phyloP scores from a whole-genome alignment of 2,888 invertebrate species.

The Pycnomerus fuliginosus region DNA sequence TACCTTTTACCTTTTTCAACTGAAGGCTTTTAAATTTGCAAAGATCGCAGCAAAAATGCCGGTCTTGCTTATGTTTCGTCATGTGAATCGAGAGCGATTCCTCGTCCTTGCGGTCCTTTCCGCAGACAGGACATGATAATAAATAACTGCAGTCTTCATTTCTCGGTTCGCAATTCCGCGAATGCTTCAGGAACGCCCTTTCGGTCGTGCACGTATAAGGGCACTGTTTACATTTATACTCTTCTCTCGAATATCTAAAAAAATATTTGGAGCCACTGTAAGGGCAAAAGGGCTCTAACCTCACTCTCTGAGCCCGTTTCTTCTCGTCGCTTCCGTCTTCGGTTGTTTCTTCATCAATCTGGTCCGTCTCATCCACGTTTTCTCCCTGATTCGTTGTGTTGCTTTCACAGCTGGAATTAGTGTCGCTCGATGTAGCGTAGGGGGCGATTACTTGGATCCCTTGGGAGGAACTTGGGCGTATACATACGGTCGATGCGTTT shows the following conservation, averaged over 20 bases:
- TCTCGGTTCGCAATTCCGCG: slow-evolving; percentile 49
- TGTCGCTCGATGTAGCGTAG: slow-evolving; percentile 15
- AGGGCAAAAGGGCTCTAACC: slow-evolving; percentile 5
- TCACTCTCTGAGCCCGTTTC: slow-evolving; percentile 15
- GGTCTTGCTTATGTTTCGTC: slow-evolving; percentile 54
- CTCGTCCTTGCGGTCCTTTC: slow-evolving; percentile 56
- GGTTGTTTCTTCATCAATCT: slow-evolving; percentile 21
- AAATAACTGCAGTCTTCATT: slow-evolving; percentile 38
- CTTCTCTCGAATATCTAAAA: slow-evolving; percentile 57
- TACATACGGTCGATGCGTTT: slow-evolving; percentile 15
- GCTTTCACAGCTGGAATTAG: slow-evolving; percentile 19
- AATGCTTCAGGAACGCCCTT: slow-evolving; percentile 57
- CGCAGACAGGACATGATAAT: slow-evolving; percentile 58
- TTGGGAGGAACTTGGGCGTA: slow-evolving; percentile 11
- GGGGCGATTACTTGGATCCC: slow-evolving; percentile 19
- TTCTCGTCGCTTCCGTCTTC: slow-evolving; percentile 13
- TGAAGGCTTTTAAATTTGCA: slow-evolving; percentile 59
- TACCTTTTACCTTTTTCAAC: slow-evolving; percentile 56
- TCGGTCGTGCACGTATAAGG: slow-evolving; percentile 60
- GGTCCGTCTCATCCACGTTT: slow-evolving; percentile 23
- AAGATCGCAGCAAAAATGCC: slow-evolving; percentile 58
- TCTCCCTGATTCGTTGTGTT: slow-evolving; percentile 11
- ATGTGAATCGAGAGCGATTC: slow-evolving; percentile 56
- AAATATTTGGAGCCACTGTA: slow-evolving; percentile 1
- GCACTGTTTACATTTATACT: slow-evolving; percentile 57